Evolutionary conservation across 2,113 vertebrate species (phyloP), one percentile per base, ranked within the genome.

Genomic region (Nyctereutes procyonoides): DNA sequence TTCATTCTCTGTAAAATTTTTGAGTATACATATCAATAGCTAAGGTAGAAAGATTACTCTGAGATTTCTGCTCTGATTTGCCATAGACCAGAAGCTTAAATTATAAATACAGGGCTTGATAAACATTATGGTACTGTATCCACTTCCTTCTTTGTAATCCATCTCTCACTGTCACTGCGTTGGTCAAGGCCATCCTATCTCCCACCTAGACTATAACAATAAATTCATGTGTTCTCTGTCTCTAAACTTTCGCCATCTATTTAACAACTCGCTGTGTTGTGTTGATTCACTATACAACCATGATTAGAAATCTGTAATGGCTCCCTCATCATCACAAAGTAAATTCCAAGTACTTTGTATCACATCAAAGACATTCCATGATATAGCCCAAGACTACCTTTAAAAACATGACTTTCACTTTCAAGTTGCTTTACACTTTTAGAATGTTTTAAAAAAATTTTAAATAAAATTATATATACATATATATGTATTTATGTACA

Each of bases 1-100:
- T 90, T 94, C 55, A 56, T 67, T 84, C 63, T 92, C 62, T 88
- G 76, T 12, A 88, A 67, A 71, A 85, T 17, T 48, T 92, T 90
- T 48, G 5, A 83, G 83, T 91, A n/a, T 43, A 58, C 20, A 11
- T 56, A 43, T 62, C 15, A 67, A 55, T 65, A 74, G 17, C 30
- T 83, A 80, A 35, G 2, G 38, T 80, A 83, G 85, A 95, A 95
- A 92, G 8, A 38, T 22, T 38, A 8, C 48, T 79, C 8, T 6
- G 48, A 48, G 43, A 83, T 13, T 80, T 30, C 6, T 88, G 8
- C 19, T 13, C n/a, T 71, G 22, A 58, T 80, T 3, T 89, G 8
- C 77, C 48, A 76, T 71, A 22, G 28, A 84, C 6, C 55, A 90
- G n/a, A 91, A 90, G 15, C 12, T 48, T 30, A 51, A 51, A 60